Evolutionary conservation across 2,113 vertebrate species (phyloP), one percentile per base, ranked within the genome.

Genomic region (Platysternon megacephalum): DNA sequence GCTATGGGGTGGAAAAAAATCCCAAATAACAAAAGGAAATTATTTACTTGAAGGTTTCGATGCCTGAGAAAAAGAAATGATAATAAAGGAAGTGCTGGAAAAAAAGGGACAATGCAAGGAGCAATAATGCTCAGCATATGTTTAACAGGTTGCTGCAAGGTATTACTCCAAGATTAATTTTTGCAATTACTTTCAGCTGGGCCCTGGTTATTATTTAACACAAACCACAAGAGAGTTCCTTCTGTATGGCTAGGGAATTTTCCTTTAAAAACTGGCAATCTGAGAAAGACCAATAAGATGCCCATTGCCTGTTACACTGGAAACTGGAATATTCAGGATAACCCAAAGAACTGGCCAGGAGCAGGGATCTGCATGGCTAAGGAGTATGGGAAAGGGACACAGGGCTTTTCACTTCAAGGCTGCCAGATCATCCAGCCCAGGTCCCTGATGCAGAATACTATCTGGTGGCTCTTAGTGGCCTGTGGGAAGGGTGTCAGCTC

Each of bases 21-120:
- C 85, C 84, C 83, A 87, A 8, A 86, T 81, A 94, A 94, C 84
- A 95, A 91, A 91, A 84, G 81, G 93, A 89, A 93, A 93, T n/a
- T 78, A 93, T 85, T 87, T 90, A 86, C 79, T 32, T 3, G 76
- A 90, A 93, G 88, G 86, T 94, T 93, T 19, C 82, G 88, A 11
- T 4, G 85, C 78, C 72, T 17, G 68, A 42, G 87, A 80, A 88
- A 79, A 92, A 90, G 74, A 19, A 58, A 56, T 0, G 17, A 85
- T 12, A 49, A 91, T 87, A 90, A 89, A 32, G 72, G 10, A 86
- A 89, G 87, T 12, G 85, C 65, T 89, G 87, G 87, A 39, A 93
- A 96, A 93, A 85, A 87, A 91, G 93, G 44, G 39, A 29, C 79
- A 86, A 81, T 35, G 86, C 79, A 82, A 91, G 35, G 84, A 88